phyloP scores from a whole-genome alignment of 2,888 invertebrate genomes.

The Nowickia ferox region DNA sequence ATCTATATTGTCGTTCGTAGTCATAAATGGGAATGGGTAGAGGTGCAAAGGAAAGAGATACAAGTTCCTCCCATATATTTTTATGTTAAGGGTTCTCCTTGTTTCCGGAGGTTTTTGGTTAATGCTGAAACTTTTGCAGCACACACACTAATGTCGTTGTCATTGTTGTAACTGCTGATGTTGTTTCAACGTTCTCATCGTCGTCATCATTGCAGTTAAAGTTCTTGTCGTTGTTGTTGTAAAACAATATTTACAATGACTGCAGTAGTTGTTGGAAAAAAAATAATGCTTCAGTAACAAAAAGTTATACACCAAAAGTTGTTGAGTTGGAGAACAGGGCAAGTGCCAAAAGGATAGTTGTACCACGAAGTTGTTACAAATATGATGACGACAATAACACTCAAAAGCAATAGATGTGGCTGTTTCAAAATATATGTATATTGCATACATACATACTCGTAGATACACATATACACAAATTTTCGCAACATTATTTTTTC shows the following conservation, averaged over 20 bases:
- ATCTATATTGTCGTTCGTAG: conserved; percentile 24
- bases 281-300: not conserved
- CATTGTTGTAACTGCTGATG: conserved; percentile 64
- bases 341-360: conserved; percentile 58
- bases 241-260: conserved; percentile 71
- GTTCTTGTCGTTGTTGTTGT: conserved; percentile 51
- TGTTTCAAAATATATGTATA: conserved; percentile 46
- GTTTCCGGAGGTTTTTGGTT: conserved; percentile 41
- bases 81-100: conserved; percentile 43
- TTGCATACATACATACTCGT: too few relatives aligned
- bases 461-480: too few relatives aligned
- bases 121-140: conserved; percentile 36
- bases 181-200: conserved; percentile 29
- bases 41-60: not conserved
- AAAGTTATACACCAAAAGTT: conserved; percentile 1
- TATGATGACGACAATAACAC: conserved; percentile 72
- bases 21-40: conserved; percentile 48
- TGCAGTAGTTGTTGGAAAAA: conserved; percentile 56
- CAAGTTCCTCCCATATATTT: conserved; percentile 23
- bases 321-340: conserved; percentile 9
- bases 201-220: not conserved
- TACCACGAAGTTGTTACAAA: conserved; percentile 61
- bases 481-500: conserved; percentile 43
- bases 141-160: conserved; percentile 55
- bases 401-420: conserved; percentile 71